Conservation (phyloP, 2,113 vertebrate species). For the Uria lomvia region DNA sequence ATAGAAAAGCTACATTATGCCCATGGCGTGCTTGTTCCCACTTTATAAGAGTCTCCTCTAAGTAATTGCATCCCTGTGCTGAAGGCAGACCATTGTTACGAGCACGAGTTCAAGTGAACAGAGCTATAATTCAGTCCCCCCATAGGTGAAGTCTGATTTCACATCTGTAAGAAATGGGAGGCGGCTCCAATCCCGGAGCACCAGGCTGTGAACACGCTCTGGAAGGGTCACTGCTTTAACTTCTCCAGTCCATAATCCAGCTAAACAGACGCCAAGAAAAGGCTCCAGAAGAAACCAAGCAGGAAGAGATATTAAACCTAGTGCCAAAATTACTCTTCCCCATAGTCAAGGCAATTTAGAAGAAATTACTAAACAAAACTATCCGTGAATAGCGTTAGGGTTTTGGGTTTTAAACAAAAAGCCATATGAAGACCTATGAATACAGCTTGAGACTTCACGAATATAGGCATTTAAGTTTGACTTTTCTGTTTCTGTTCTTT, state of each 20-base stretch:
- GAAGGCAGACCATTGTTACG: neutral
- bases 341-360: neutral
- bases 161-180: neutral
- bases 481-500: neutral
- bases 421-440: neutral
- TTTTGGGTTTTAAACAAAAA: neutral
- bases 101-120: neutral
- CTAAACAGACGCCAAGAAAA: neutral
- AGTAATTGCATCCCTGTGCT: neutral
- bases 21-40: neutral
- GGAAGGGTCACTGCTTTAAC: neutral
- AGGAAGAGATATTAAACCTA: neutral
- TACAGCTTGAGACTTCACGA: neutral
- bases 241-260: neutral
- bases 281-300: neutral
- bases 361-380: neutral
- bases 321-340: neutral
- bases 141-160: neutral
- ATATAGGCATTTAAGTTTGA: neutral
- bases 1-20: conserved; percentile 2
- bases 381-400: neutral
- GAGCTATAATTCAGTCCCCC: neutral
- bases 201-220: no score
- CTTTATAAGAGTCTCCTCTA: neutral
- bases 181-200: neutral